Evolutionary conservation across 2,888 invertebrate genomes (phyloP), one percentile per base, ranked within the genome.

Genomic region (Crepidodera aurea): DNA sequence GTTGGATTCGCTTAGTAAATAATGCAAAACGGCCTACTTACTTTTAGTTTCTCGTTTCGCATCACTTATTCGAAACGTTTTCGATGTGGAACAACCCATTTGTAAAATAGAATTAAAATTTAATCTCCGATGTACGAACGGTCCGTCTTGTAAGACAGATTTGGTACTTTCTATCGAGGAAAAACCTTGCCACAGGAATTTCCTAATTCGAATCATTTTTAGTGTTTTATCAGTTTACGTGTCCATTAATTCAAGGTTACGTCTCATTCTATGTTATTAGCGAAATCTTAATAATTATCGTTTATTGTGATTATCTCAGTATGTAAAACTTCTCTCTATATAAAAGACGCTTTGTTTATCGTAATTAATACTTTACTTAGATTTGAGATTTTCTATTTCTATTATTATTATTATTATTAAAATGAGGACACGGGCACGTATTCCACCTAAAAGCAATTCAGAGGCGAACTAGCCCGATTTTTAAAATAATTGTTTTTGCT

Each of bases 1-100:
- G 12, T 22, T 15, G 15, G 1, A 1, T 22, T 16, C 10, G 18
- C n/a, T 1, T 25, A 50, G 7, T 12, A 50, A 1, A 32, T 15
- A 32, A 27, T n/a, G 15, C 2, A 16, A 29, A 29, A 44, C 1
- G 44, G 44, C 22, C 10, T 44, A 44, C 44, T 44, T 22, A 32
- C 19, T 1, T 44, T 7, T 22, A 15, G 15, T 22, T 7, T 13
- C 1, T 8, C 4, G 29, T n/a, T 44, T 32, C 7, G 22, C 15
- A 22, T 44, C 44, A 13, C 34, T 56, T 13, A 39, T 53, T 27
- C 8, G 5, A 32, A 18, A 37, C 12, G 51, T 12, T 46, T 53
- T 60, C n/a, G 60, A 60, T 19, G 51, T 51, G 4, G 60, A 53
- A 37, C 60, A 60, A 12, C 60, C 60, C 60, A 60, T 60, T 60